Evolutionary conservation across 53 echinoderm and acorn worm genomes (phyloP), one percentile per base, ranked within the genome.

Genomic region (Holothuria leucospilota): DNA sequence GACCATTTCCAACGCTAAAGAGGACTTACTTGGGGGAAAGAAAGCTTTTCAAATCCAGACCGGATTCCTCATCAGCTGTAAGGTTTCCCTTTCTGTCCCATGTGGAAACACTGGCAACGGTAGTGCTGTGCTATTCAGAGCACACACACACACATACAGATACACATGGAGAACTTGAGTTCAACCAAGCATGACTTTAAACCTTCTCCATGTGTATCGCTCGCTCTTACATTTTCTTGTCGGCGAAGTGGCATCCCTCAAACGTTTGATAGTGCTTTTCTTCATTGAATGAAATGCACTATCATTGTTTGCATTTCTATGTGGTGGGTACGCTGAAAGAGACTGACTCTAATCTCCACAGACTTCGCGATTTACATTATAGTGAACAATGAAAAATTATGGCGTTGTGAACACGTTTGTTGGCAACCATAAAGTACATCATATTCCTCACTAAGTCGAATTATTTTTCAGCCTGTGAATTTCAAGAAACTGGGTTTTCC

Each of bases 171-270:
- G n/a, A n/a, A n/a, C n/a, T n/a, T n/a, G n/a, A n/a, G n/a, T n/a
- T n/a, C n/a, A n/a, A n/a, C n/a, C n/a, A n/a, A n/a, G n/a, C n/a
- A n/a, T n/a, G n/a, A n/a, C n/a, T n/a, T n/a, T 11, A 68, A 9
- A n/a, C n/a, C n/a, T n/a, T n/a, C n/a, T n/a, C n/a, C n/a, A n/a
- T n/a, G n/a, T n/a, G n/a, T n/a, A n/a, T 3, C 68, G 68, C 6
- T 68, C 68, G 27, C 68, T 68, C 11, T 68, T 68, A 25, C 68
- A 68, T 26, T 68, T 68, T 30, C 28, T 68, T 23, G 68, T 68
- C 21, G 68, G 68, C 23, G 68, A 68, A 29, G 21, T 30, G 2
- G 68, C 68, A n/a, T 68, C 68, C 30, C 68, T 27, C 27, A 68
- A 23, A 21, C 68, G 68, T 26, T 68, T 68, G 30, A 68, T 21